These are phyloP conservation scores for Pteropus rufus DNA, from an alignment of 2,797 vertebrate species.

Conservation along the genomic window DNA sequence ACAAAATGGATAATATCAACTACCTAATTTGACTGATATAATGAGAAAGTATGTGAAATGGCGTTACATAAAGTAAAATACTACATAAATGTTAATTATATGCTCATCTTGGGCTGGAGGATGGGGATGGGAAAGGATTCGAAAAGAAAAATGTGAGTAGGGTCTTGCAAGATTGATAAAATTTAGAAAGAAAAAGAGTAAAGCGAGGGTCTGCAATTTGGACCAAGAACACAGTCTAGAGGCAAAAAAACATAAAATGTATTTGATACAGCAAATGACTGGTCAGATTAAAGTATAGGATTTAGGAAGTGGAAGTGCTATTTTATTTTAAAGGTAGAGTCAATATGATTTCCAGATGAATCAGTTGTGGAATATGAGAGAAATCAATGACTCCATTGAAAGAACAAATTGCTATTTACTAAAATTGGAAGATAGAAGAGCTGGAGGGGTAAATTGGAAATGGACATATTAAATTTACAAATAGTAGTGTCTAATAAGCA, in stretches of 20 bases:
- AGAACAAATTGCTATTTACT: slow-evolving; percentile 30
- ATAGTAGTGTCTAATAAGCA: neutral
- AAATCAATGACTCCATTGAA: neutral
- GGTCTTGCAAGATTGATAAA: neutral
- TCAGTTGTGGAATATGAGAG: neutral
- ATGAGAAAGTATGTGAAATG: neutral
- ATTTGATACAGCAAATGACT: neutral
- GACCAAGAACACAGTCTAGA: neutral
- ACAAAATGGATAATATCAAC: neutral
- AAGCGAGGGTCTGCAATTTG: neutral
- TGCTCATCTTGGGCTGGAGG: neutral
- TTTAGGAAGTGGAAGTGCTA: neutral
- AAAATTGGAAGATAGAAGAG: neutral
- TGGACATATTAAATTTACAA: neutral
- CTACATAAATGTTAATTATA: neutral
- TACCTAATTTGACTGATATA: neutral
- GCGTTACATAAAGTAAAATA: neutral
- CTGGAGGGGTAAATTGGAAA: no score
- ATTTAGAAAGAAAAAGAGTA: neutral
- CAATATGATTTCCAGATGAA: slow-evolving; percentile 23
- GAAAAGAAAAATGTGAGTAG: neutral
- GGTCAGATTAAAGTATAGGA: neutral
- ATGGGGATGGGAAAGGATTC: neutral
- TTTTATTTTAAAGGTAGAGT: neutral
- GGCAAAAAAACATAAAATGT: neutral